Evolutionary conservation across 2,113 vertebrate species (phyloP).

Genomic region (Gallinago jamesoni): DNA sequence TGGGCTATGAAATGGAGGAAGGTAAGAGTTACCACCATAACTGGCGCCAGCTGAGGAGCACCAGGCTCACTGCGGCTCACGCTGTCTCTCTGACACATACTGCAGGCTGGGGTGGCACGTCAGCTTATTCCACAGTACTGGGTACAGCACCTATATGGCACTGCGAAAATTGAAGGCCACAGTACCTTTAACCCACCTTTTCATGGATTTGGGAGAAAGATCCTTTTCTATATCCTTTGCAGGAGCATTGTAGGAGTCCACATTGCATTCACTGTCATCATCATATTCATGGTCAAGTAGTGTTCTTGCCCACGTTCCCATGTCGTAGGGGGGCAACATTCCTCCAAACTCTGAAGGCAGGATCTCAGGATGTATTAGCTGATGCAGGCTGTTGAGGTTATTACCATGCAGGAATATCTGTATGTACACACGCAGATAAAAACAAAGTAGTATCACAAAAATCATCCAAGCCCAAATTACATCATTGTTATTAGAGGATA

Average conservation of each 20-base stretch:
- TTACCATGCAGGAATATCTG: conserved; percentile 99
- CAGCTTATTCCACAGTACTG: background rate
- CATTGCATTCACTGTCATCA: conserved; percentile 91
- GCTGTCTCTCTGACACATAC: background rate
- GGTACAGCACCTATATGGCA: background rate
- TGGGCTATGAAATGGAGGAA: background rate
- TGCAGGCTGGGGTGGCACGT: background rate
- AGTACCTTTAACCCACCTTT: conserved; percentile 79
- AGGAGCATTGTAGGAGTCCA: conserved; percentile 87
- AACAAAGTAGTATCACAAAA: background rate
- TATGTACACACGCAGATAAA: background rate
- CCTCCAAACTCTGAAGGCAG: conserved; percentile 96
- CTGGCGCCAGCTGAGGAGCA: background rate
- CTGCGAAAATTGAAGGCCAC: background rate
- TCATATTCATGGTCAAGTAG: conserved; percentile 99
- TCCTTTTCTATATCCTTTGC: conserved; percentile 90
- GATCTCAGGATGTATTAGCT: conserved; percentile 96
- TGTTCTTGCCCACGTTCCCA: conserved; percentile 98
- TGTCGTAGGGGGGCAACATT: conserved; percentile 97
- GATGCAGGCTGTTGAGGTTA: conserved; percentile 97
- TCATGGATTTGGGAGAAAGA: conserved; percentile 95
- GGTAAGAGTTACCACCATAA: background rate
- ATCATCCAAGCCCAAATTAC: background rate
- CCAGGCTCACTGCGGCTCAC: background rate
- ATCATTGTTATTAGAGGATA: background rate